Percentiles rank a stretch among this genome's conserved stretches.
Evolutionary conservation across 92 coral and sea anemone species (phyloP).

Genomic region (Actinernus sp.): DNA sequence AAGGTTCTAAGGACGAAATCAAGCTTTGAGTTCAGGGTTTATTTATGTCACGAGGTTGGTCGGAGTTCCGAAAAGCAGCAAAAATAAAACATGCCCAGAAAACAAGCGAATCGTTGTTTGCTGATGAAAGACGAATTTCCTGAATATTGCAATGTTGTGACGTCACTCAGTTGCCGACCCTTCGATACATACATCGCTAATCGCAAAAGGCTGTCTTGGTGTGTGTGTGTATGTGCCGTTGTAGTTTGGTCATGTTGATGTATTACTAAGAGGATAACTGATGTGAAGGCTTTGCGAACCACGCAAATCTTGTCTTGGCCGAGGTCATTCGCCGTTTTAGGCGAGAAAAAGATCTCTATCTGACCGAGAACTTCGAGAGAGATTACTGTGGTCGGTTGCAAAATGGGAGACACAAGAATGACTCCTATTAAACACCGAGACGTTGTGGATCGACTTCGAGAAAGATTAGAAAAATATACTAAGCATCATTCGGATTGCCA

Average conservation of each 20-base stretch:
- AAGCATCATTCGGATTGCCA: slow-evolving; percentile 82
- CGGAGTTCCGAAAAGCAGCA: no score
- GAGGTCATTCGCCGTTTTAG: slow-evolving; percentile 14
- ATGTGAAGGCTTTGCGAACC: slow-evolving; percentile 25
- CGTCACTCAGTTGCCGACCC: slow-evolving; percentile 48
- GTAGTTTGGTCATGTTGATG: slow-evolving; percentile 19
- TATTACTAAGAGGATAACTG: slow-evolving; percentile 1
- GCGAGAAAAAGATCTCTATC: background rate
- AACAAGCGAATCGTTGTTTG: background rate
- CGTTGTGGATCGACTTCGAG: slow-evolving; percentile 89
- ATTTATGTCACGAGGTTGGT: no score
- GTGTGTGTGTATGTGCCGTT: slow-evolving; percentile 49
- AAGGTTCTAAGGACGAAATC: no score
- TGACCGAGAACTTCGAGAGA: background rate
- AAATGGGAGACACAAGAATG: slow-evolving; percentile 70
- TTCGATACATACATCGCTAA: slow-evolving; percentile 54
- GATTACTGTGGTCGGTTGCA: slow-evolving; percentile 4
- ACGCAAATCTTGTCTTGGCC: slow-evolving; percentile 4
- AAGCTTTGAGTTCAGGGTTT: no score
- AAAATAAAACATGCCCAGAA: no score
- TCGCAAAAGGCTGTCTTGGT: slow-evolving; percentile 16
- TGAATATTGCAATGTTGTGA: slow-evolving; percentile 4
- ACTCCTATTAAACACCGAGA: slow-evolving; percentile 92
- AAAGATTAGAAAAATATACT: slow-evolving; percentile 84
- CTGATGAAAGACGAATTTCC: slow-evolving; percentile 8